Evolutionary conservation across 37 sponge, comb jelly and placozoan species (phyloP), one percentile per base, ranked within the genome.

Genomic region (Chondrilla cf. caribensis): DNA sequence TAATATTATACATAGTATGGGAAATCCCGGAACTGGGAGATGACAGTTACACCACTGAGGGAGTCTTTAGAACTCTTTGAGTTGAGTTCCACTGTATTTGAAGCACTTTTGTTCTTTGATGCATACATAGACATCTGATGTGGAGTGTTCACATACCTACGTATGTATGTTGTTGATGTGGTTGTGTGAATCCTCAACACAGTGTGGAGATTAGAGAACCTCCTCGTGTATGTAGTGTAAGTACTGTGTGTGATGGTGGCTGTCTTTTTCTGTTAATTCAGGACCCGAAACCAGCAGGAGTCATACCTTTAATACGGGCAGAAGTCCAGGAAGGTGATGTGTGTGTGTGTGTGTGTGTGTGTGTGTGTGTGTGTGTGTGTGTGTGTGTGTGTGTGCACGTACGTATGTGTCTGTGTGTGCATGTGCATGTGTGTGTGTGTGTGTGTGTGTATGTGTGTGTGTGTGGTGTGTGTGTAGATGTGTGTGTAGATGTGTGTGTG

Each of bases 211-310:
- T 19, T 55, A 17, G 57, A n/a, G n/a, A n/a, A n/a, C n/a, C n/a
- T n/a, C n/a, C n/a, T n/a, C n/a, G n/a, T n/a, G n/a, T n/a, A n/a
- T n/a, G n/a, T n/a, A n/a, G n/a, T n/a, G n/a, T n/a, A n/a, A n/a
- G n/a, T n/a, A n/a, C n/a, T n/a, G n/a, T 55, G 17, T 19, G 57
- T 55, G 17, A 55, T 55, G 17, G 17, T 19, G 17, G 17, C 57
- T 14, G 25, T 65, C 67, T 33, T n/a, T 33, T 3, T 68, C 35
- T 33, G 32, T 41, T 1, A 26, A 0, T 79, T 25, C 80, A 90
- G 87, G 87, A 86, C 38, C 19, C 70, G 1, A 90, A 87, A 41
- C 91, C 91, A 29, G 41, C 84, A 47, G 91, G 91, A 58, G 87
- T 87, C 4, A 77, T 90, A 38, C 87, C 87, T 1, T 38, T 90